phyloP scores from a whole-genome alignment of 2,888 invertebrate genomes.

The Calephelis perditalis region DNA sequence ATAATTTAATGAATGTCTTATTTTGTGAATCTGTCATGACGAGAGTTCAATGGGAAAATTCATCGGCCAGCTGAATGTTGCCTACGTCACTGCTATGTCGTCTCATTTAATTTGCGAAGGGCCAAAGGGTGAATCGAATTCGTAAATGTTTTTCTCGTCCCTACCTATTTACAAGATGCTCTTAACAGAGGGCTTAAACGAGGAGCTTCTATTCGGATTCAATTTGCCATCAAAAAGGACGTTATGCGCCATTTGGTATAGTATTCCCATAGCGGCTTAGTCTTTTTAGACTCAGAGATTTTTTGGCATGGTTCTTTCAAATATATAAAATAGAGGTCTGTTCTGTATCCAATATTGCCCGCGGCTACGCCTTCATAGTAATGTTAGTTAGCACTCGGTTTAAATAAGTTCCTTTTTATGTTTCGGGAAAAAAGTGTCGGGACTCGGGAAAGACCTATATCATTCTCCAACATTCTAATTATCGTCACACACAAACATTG shows the following conservation, averaged over 20 bases:
- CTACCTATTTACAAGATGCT: constrained; percentile 65
- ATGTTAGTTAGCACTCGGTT: too few relatives aligned
- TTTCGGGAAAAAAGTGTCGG: too few relatives aligned
- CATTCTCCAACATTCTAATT: too few relatives aligned
- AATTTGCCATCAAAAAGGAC: constrained; percentile 68
- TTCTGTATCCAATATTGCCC: too few relatives aligned
- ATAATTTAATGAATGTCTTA: constrained; percentile 2
- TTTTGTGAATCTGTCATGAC: constrained; percentile 11
- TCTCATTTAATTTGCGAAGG: constrained; percentile 52
- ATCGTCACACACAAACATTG: too few relatives aligned
- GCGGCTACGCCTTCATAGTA: too few relatives aligned
- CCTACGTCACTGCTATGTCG: neutral
- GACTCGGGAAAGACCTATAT: too few relatives aligned
- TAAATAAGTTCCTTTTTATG: too few relatives aligned
- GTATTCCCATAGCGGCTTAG: constrained; percentile 38
- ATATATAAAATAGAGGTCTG: neutral
- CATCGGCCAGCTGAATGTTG: constrained; percentile 5
- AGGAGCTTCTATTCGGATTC: constrained; percentile 63
- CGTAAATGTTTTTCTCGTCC: constrained; percentile 59
- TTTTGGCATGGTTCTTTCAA: neutral
- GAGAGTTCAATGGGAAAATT: constrained; percentile 10
- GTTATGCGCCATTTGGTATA: constrained; percentile 56
- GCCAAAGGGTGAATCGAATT: constrained; percentile 59
- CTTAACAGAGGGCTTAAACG: constrained; percentile 57
- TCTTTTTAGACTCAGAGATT: constrained; percentile 19